Percentiles rank a stretch among this genome's conserved stretches.
phyloP scores from a whole-genome alignment of 2,797 vertebrate genomes.

The Echeneis naucrates region DNA sequence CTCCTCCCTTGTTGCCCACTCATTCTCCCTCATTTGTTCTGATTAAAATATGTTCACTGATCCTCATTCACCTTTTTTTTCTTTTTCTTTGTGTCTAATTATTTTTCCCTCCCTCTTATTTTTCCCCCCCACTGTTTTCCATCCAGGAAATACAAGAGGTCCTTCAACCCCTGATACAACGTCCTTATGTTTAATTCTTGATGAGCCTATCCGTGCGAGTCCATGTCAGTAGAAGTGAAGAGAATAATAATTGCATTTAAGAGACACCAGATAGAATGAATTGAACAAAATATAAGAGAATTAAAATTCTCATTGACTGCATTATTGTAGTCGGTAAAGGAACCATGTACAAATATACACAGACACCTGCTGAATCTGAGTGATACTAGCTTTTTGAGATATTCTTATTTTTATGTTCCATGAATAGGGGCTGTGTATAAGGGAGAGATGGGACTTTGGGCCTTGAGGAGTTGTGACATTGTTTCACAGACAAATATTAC shows the following conservation, averaged over 20 bases:
- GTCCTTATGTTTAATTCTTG: neutral
- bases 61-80: conserved; percentile 40
- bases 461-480: too few species aligned
- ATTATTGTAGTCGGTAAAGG: too few species aligned
- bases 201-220: too few species aligned
- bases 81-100: too few species aligned
- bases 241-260: neutral
- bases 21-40: conserved; percentile 72
- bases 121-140: neutral
- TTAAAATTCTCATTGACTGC: neutral
- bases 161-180: neutral
- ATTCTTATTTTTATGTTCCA: too few species aligned
- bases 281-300: neutral
- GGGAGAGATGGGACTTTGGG: too few species aligned
- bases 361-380: too few species aligned
- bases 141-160: neutral
- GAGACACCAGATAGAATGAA: neutral
- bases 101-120: conserved; percentile 13
- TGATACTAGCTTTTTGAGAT: too few species aligned
- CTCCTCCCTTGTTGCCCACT: conserved; percentile 68
- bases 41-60: conserved; percentile 70
- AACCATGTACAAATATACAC: too few species aligned
- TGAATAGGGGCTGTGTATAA: too few species aligned
- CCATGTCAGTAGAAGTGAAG: too few species aligned
- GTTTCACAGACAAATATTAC: too few species aligned